These are phyloP conservation scores for Percopsis omiscomaycus DNA, from an alignment of 2,797 vertebrate genomes.

Conservation along the genomic window DNA sequence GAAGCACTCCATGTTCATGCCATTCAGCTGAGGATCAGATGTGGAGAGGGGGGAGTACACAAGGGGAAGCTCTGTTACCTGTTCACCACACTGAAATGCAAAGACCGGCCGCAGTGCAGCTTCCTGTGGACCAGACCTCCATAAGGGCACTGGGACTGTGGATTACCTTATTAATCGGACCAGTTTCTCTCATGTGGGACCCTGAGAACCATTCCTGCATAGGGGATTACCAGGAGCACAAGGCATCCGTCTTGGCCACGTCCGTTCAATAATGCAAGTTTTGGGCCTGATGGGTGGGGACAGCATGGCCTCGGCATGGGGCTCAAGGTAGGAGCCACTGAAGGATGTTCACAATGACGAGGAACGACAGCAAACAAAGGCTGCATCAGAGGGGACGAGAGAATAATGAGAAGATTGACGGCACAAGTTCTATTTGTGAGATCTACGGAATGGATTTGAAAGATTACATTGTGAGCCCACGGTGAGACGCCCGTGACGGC, in stretches of 20 bases:
- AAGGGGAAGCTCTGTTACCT: constrained; percentile 57
- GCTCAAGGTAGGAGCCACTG: constrained; percentile 5
- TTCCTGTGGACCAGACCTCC: constrained; percentile 38
- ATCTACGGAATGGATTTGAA: constrained; percentile 18
- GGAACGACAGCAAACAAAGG: constrained; percentile 19
- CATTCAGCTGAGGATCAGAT: constrained; percentile 46
- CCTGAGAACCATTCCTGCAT: constrained; percentile 54
- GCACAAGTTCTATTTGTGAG: neutral
- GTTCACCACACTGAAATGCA: constrained; percentile 44
- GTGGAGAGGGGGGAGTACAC: constrained; percentile 37
- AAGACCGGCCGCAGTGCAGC: constrained; percentile 40
- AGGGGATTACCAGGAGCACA: constrained; percentile 55
- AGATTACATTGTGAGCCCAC: constrained; percentile 22
- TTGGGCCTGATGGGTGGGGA: constrained; percentile 22
- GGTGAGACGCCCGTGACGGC: constrained; percentile 4
- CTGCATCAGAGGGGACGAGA: neutral
- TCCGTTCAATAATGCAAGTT: constrained; percentile 1
- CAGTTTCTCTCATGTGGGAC: constrained; percentile 49
- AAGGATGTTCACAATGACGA: neutral
- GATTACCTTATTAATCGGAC: constrained; percentile 70
- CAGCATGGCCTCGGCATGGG: constrained; percentile 25
- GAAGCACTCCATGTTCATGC: constrained; percentile 16
- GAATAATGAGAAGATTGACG: constrained; percentile 16
- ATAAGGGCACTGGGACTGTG: constrained; percentile 52
- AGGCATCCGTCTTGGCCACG: constrained; percentile 27